These are phyloP conservation scores for Ctena decussata DNA, from an alignment of 2,888 invertebrate genomes.

Conservation along the genomic window DNA sequence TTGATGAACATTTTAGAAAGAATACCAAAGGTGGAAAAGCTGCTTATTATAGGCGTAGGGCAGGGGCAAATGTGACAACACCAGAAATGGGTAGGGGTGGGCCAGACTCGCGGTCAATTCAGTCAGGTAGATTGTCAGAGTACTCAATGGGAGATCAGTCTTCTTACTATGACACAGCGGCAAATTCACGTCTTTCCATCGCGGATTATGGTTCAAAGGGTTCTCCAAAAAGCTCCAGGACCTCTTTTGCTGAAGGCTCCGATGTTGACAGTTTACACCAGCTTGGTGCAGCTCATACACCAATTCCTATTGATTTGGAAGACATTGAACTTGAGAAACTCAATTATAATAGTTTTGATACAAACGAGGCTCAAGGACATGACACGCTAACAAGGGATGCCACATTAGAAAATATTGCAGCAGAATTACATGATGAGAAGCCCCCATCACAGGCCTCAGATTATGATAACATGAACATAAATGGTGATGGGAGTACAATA, in stretches of 20 bases:
- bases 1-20: slow-evolving; percentile 82
- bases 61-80: slow-evolving; percentile 63
- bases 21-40: slow-evolving; percentile 79
- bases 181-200: slow-evolving; percentile 80
- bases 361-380: slow-evolving; percentile 4
- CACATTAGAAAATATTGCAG: slow-evolving; percentile 70
- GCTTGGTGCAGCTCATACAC: slow-evolving; percentile 55
- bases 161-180: slow-evolving; percentile 83
- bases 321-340: slow-evolving; percentile 52
- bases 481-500: slow-evolving; percentile 34
- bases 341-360: slow-evolving; percentile 39
- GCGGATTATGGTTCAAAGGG: slow-evolving; percentile 77
- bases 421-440: slow-evolving; percentile 59
- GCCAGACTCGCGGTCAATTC: slow-evolving; percentile 73
- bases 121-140: slow-evolving; percentile 77
- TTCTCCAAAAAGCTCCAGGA: slow-evolving; percentile 83
- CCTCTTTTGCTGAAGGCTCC: slow-evolving; percentile 83
- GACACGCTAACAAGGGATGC: slow-evolving; percentile 67
- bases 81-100: slow-evolving; percentile 71
- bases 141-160: slow-evolving; percentile 80
- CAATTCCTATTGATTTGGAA: slow-evolving; percentile 49
- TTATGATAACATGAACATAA: slow-evolving; percentile 80
- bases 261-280: slow-evolving; percentile 76
- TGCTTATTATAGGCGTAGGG: slow-evolving; percentile 73
- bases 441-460: slow-evolving; percentile 79